Evolutionary conservation across 2,888 invertebrate genomes (phyloP).

Genomic region (Tanytarsus gracilentus): DNA sequence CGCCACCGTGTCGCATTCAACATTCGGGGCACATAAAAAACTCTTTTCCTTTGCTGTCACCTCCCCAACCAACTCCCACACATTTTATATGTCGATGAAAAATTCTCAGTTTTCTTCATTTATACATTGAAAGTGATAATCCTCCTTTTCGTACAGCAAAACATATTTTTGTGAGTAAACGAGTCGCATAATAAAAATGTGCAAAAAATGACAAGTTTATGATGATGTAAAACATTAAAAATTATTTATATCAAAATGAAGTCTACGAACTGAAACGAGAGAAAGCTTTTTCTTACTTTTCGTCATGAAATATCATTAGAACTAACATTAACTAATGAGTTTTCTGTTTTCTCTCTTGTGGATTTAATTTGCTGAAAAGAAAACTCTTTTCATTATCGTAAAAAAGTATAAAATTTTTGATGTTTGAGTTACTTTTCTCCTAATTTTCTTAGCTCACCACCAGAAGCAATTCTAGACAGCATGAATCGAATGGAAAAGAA

Average conservation of each 20-base stretch:
- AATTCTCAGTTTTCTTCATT: too few relatives aligned
- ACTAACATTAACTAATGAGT: not conserved
- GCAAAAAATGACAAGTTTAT: not conserved
- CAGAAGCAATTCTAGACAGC: not conserved
- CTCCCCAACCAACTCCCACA: too few relatives aligned
- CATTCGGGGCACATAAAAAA: too few relatives aligned
- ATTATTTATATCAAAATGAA: not conserved
- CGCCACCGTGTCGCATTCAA: too few relatives aligned
- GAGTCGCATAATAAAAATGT: conserved; percentile 12
- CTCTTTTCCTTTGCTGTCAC: too few relatives aligned
- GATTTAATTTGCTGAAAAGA: not conserved
- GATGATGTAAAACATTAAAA: conserved; percentile 17
- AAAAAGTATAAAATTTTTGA: too few relatives aligned
- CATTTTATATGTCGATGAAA: too few relatives aligned
- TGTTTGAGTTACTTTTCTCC: too few relatives aligned
- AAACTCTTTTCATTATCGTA: too few relatives aligned
- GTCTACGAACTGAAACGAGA: conserved; percentile 13
- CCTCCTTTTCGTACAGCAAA: too few relatives aligned
- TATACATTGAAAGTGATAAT: conserved; percentile 3
- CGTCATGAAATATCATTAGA: not conserved
- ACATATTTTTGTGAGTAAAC: not conserved
- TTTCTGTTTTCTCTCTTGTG: not conserved
- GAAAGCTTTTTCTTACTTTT: not conserved
- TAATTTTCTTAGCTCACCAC: not conserved
- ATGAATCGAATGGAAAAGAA: not conserved